phyloP scores from a whole-genome alignment of 2,888 invertebrate species.

The Idaea biselata region DNA sequence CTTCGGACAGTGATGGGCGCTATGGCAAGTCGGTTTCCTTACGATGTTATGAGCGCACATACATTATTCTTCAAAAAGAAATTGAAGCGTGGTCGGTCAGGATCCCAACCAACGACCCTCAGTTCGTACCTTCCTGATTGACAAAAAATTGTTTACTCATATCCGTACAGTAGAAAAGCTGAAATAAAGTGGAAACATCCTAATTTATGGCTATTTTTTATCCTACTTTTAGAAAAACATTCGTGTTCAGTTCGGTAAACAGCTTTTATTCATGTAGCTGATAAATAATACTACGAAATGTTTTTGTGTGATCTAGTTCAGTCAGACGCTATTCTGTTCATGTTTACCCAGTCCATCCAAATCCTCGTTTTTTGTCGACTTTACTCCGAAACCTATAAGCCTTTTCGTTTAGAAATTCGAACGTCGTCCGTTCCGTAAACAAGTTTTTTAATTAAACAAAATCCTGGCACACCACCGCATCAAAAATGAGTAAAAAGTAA shows the following conservation, averaged over 20 bases:
- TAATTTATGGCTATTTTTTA: background rate
- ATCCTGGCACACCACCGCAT: background rate
- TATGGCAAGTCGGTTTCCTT: too few relatives aligned
- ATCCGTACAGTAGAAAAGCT: background rate
- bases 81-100: too few relatives aligned
- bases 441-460: background rate
- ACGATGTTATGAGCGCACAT: too few relatives aligned
- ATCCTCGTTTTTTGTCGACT: background rate
- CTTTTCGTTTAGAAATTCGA: background rate
- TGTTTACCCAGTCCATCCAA: background rate
- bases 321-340: background rate
- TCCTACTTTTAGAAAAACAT: background rate
- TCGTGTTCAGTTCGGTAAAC: background rate
- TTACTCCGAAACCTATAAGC: background rate
- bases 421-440: background rate
- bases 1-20: too few relatives aligned
- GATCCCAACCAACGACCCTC: too few relatives aligned
- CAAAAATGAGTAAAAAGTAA: background rate
- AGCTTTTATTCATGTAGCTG: background rate
- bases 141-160: background rate
- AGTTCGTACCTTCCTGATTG: background rate
- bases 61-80: too few relatives aligned
- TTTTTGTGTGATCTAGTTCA: background rate
- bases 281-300: background rate
- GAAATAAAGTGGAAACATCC: background rate